phyloP scores from a whole-genome alignment of 2,113 vertebrate species.

The Epinephelus moara region DNA sequence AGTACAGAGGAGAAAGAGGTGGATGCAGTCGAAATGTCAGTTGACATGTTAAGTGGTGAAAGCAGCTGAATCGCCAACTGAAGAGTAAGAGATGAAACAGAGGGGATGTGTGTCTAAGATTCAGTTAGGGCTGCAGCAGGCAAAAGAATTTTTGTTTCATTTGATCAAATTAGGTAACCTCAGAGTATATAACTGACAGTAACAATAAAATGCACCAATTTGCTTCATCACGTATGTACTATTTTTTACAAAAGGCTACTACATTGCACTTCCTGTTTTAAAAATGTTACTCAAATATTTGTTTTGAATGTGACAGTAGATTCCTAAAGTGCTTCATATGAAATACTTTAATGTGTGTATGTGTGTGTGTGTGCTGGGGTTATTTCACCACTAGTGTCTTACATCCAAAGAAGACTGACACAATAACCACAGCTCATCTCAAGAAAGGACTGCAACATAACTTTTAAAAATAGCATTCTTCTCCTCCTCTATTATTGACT shows the following conservation, averaged over 20 bases:
- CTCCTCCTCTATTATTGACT: constrained; percentile 45
- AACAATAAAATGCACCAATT: not conserved
- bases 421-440: not conserved
- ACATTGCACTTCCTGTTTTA: not conserved
- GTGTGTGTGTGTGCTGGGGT: not conserved
- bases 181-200: not conserved
- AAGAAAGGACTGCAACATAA: not conserved
- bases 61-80: not conserved
- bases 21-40: not conserved
- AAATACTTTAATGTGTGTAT: too few species aligned
- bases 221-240: not conserved
- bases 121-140: not conserved
- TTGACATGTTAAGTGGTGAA: not conserved
- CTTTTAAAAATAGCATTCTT: constrained; percentile 33
- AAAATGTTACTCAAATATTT: not conserved
- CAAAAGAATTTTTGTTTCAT: not conserved
- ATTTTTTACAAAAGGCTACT: not conserved
- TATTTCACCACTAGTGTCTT: not conserved
- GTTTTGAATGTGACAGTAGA: not conserved
- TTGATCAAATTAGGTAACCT: not conserved
- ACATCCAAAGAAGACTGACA: not conserved
- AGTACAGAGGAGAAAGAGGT: not conserved
- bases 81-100: not conserved
- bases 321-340: not conserved
- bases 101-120: not conserved